Base-by-base conservation (phyloP, 2,888 invertebrate species). In the Slavum lentiscoides region DNA sequence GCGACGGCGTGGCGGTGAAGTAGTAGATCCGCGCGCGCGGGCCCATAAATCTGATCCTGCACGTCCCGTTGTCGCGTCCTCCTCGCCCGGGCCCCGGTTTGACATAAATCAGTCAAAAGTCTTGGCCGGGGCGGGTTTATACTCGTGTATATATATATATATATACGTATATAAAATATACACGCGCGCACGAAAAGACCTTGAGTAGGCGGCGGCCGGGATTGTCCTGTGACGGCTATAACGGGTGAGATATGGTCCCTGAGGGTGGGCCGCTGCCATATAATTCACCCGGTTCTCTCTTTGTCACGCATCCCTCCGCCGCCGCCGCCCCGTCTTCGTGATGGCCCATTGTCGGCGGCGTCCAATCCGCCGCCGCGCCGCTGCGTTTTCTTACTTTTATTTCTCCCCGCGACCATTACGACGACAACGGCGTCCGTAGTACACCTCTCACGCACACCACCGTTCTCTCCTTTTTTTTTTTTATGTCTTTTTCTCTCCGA, bases 31-130 rank as follows among this genome's bases (percentile, higher is more conserved):
- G 80, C 72, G 77, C 76, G 77, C 70, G 43, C 7, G 2, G 70
- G 80, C 80, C 80, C 80, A 80, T 80, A 80, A 80, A 80, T 80
- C 80, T 80, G 80, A 80, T 80, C 70, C 70, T n/a, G n/a, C n/a
- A 64, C 80, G 80, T 80, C 80, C 77, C 72, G 64, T 62, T 72
- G 70, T 80, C 80, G 58, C 80, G 55, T 64, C 80, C 61, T 69
- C 77, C 61, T 69, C 62, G 69, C 53, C 75, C 64, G 58, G n/a
- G 64, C 72, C 72, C 64, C 72, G 80, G 80, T 80, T 80, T 80
- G 80, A 80, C 80, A 80, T 80, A 80, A 80, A 80, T 80, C 80
- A 80, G 80, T 80, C 80, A 80, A 80, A 80, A 80, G 80, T 80
- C 80, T 80, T 80, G 80, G 80, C 69, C 77, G 77, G 77, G 77